Base-by-base conservation (phyloP, 1,140 invertebrate species). In the Zaprionus capensis region DNA sequence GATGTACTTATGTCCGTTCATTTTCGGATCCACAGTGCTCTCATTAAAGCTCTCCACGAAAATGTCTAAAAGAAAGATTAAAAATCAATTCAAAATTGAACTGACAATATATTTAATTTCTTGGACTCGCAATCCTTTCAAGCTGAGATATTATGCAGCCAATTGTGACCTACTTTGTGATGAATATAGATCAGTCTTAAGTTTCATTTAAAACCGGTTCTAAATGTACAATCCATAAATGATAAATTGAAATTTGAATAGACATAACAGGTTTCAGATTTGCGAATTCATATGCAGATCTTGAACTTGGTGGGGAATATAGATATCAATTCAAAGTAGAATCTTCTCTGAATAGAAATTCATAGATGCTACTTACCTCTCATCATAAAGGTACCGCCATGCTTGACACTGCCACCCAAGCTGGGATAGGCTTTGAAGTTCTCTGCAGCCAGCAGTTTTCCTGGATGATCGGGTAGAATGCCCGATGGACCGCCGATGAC, bases 401-500 rank as follows among this genome's bases (percentile, higher is more conserved):
- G 90, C 62, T 92, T 92, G 14, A 92, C 85, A 20, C 76, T 91
- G 14, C 92, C 92, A 5, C 91, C 92, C 72, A 92, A 38, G 12
- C 87, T 92, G 22, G 91, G 91, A 76, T 92, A 92, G 0, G 91
- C 85, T 55, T 78, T 70, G 71, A 91, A 91, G 26, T 91, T 90
- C 49, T 91, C 81, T 2, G 83, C 75, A 0, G 85, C 81, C 28
- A 92, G 61, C 24, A 92, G 51, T 11, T 91, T 78, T 1, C 84
- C 91, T 0, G 92, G 92, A 73, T 91, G 91, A 41, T 92, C 82
- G 0, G 92, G 92, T 20, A 92, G 77, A 9, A 92, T 81, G 6
- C 91, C 91, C 4, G 91, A 92, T 1, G 92, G 92, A 3, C 92
- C 92, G 3, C 92, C 92, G n/a, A 92, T 85, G 6, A 92, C 91